A percentile compares a stretch with the other conserved stretches of the same genome.
These are phyloP conservation scores for Sphenopsis melanotis DNA, from an alignment of 2,797 vertebrate genomes.

Conservation along the genomic window DNA sequence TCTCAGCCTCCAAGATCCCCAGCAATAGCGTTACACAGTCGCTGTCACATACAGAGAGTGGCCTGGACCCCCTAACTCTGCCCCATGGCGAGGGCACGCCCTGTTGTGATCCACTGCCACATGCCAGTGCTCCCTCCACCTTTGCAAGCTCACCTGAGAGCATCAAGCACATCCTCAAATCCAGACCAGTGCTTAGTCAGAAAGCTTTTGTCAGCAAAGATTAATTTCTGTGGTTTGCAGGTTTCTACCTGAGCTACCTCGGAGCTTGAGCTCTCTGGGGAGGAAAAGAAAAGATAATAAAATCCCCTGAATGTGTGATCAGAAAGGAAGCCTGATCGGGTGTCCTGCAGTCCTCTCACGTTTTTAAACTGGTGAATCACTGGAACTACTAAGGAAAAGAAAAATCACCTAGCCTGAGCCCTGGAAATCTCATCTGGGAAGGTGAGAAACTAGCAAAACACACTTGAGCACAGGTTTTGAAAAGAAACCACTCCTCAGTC, in stretches of 20 bases:
- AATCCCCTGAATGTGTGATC: conserved; percentile 39
- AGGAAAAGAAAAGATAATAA: conserved; percentile 53
- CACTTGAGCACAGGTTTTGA: background rate
- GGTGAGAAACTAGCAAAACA: background rate
- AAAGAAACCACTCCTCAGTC: background rate
- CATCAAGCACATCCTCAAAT: background rate
- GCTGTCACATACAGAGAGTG: background rate
- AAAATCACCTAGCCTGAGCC: background rate
- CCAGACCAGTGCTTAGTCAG: background rate
- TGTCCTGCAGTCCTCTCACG: background rate
- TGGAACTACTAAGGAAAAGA: background rate
- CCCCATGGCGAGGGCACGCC: fast-evolving
- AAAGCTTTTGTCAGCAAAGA: conserved; percentile 57
- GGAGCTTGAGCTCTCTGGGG: conserved; percentile 8
- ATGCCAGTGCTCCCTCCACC: background rate
- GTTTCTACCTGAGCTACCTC: conserved; percentile 60
- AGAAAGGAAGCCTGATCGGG: background rate
- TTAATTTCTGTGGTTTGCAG: conserved; percentile 52
- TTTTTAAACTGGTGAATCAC: conserved; percentile 20
- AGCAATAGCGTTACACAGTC: fast-evolving
- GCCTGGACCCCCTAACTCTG: background rate
- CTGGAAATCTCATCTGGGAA: background rate
- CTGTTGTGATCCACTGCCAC: fast-evolving
- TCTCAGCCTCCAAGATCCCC: background rate
- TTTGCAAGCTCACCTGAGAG: background rate